phyloP scores from a whole-genome alignment of 2,888 invertebrate species.

The Morpho deidamia region DNA sequence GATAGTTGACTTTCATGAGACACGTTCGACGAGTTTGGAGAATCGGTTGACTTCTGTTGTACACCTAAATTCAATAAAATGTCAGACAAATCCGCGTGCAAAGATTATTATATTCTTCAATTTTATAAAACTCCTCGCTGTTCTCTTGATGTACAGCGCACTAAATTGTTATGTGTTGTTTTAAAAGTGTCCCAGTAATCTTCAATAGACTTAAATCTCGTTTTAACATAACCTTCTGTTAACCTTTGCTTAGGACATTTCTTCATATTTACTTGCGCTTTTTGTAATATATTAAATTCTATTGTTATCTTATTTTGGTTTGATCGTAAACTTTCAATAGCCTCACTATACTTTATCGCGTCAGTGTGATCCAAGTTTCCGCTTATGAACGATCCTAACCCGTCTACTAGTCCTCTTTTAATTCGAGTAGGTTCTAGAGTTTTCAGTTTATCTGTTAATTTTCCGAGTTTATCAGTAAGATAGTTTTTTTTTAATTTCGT shows the following conservation, averaged over 20 bases:
- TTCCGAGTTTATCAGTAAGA: too few species aligned
- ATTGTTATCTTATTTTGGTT: too few species aligned
- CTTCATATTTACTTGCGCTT: constrained; percentile 22
- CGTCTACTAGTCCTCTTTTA: too few species aligned
- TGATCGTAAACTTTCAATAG: too few species aligned
- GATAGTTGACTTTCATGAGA: neutral
- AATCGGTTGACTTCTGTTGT: too few species aligned
- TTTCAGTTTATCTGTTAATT: too few species aligned
- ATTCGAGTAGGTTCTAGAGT: too few species aligned
- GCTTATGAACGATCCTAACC: too few species aligned
- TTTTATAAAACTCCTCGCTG: constrained; percentile 11
- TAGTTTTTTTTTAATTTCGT: too few species aligned
- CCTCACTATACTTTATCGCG: too few species aligned
- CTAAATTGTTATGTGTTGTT: constrained; percentile 11
- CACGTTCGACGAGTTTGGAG: neutral
- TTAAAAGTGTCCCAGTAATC: constrained; percentile 26
- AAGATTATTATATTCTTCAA: constrained; percentile 5
- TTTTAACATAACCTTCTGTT: constrained; percentile 25
- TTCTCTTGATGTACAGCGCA: constrained; percentile 8
- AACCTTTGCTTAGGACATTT: constrained; percentile 25
- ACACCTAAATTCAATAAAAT: neutral
- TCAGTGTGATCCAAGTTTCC: too few species aligned
- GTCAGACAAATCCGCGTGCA: neutral
- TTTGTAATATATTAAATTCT: constrained; percentile 20
- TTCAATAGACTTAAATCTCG: constrained; percentile 21